Percentiles rank a stretch among this genome's conserved stretches.
Evolutionary conservation across 2,113 vertebrate genomes (phyloP).

Genomic region (Channa argus): DNA sequence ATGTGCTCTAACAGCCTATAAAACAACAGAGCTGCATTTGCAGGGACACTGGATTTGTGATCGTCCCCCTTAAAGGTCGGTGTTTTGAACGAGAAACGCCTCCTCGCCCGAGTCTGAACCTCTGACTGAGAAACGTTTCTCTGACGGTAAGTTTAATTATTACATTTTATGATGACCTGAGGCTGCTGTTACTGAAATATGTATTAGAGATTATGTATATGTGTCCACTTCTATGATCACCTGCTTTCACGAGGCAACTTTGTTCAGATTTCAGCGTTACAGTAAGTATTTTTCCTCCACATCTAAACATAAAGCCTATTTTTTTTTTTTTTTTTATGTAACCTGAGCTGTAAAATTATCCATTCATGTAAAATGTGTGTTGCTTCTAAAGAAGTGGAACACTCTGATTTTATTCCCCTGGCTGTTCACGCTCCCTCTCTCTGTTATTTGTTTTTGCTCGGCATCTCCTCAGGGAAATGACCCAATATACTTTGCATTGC

Average conservation of each 20-base stretch:
- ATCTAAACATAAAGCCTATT: not conserved
- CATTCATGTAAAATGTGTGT: not conserved
- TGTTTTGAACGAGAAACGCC: not conserved
- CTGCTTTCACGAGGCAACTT: not conserved
- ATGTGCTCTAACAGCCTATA: conserved; percentile 7
- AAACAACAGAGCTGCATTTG: not conserved
- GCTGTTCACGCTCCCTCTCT: not conserved
- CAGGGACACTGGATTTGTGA: conserved; percentile 13
- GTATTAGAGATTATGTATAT: not conserved
- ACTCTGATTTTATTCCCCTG: conserved; percentile 52
- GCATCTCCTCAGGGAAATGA: conserved; percentile 27
- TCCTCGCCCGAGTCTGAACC: not conserved
- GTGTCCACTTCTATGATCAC: not conserved
- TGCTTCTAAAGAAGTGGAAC: conserved; percentile 8
- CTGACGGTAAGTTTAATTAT: conserved; percentile 20
- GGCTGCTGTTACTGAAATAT: not conserved
- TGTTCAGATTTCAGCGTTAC: not conserved
- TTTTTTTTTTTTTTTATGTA: not conserved
- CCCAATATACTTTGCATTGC: conserved; percentile 64
- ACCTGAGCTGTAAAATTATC: not conserved
- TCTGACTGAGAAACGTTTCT: not conserved
- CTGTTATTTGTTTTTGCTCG: not conserved
- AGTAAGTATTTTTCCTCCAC: not conserved
- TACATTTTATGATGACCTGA: not conserved
- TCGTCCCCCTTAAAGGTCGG: not conserved